Evolutionary conservation across 1,140 invertebrate genomes (phyloP).

Genomic region (Anastrepha obliqua): DNA sequence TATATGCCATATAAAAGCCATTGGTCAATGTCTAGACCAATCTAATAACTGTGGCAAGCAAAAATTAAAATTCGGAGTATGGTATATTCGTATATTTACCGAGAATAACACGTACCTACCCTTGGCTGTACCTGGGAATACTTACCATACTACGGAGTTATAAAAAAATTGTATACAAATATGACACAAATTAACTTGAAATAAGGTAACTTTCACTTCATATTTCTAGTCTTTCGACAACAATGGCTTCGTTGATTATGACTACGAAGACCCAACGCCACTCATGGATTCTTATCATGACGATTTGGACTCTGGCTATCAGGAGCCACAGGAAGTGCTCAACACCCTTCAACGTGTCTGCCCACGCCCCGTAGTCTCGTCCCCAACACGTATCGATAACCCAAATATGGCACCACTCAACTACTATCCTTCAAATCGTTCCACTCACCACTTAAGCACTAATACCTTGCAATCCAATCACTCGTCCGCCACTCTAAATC

Average conservation of each 20-base stretch:
- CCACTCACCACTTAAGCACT: conserved; percentile 68
- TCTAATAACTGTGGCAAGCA: too few relatives aligned
- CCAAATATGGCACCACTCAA: conserved; percentile 86
- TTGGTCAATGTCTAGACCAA: too few relatives aligned
- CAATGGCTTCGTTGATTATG: conserved; percentile 83
- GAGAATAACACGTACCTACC: too few relatives aligned
- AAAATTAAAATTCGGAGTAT: too few relatives aligned
- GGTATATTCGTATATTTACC: too few relatives aligned
- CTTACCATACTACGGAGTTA: too few relatives aligned
- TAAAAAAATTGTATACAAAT: too few relatives aligned
- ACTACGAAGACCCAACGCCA: conserved; percentile 83
- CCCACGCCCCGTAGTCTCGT: conserved; percentile 79
- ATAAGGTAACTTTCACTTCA: too few relatives aligned
- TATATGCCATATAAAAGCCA: too few relatives aligned
- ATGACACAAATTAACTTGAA: too few relatives aligned
- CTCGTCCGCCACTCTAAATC: conserved; percentile 69
- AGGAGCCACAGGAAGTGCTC: conserved; percentile 75
- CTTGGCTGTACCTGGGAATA: too few relatives aligned
- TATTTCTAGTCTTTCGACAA: conserved; percentile 79
- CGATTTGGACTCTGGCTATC: conserved; percentile 76
- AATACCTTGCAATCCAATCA: conserved; percentile 63
- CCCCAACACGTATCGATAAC: conserved; percentile 86
- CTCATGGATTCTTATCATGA: conserved; percentile 84
- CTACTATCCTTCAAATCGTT: conserved; percentile 77
- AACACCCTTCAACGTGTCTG: conserved; percentile 76